Percentiles rank a stretch among this genome's conserved stretches.
Conservation (phyloP, 2,797 vertebrate species). For the Oryzias dopingdopingensis region DNA sequence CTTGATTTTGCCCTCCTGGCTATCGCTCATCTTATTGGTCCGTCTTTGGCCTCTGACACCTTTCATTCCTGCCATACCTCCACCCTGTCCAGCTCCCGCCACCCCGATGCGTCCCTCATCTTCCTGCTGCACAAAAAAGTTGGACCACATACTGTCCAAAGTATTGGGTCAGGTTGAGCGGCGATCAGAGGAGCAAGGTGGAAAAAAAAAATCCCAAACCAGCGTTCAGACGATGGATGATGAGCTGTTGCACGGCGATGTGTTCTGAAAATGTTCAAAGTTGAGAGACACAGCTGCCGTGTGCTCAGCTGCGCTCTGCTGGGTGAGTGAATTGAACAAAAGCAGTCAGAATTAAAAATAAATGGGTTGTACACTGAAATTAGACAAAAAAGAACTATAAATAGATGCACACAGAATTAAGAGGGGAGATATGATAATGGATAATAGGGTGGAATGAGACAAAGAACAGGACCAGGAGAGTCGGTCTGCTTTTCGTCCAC, state of each 20-base stretch:
- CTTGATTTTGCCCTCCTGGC: slow-evolving; percentile 87
- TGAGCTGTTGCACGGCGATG: too few species aligned
- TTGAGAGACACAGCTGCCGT: slow-evolving; percentile 1
- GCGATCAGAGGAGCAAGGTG: slow-evolving; percentile 6
- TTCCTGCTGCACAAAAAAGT: slow-evolving; percentile 85
- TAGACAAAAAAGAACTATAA: slow-evolving; percentile 32
- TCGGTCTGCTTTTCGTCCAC: slow-evolving; percentile 52
- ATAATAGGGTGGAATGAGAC: slow-evolving; percentile 37
- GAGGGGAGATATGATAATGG: slow-evolving; percentile 22
- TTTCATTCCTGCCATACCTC: slow-evolving; percentile 62
- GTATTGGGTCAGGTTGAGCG: background rate
- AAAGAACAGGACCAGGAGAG: slow-evolving; percentile 47
- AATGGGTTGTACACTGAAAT: slow-evolving; percentile 34
- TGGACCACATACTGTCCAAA: slow-evolving; percentile 82
- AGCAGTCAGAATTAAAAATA: slow-evolving; percentile 28
- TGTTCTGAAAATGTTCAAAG: background rate
- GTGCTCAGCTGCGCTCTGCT: slow-evolving; percentile 23
- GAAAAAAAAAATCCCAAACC: background rate
- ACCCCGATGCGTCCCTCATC: slow-evolving; percentile 75
- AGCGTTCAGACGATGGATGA: background rate
- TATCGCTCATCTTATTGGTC: slow-evolving; percentile 76
- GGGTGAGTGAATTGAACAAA: slow-evolving; percentile 18
- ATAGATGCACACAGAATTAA: slow-evolving; percentile 22
- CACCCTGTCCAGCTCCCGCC: slow-evolving; percentile 49
- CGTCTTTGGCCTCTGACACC: slow-evolving; percentile 62